These are phyloP conservation scores for Amphibalanus amphitrite DNA, from an alignment of 1,140 invertebrate genomes.

Conservation along the genomic window DNA sequence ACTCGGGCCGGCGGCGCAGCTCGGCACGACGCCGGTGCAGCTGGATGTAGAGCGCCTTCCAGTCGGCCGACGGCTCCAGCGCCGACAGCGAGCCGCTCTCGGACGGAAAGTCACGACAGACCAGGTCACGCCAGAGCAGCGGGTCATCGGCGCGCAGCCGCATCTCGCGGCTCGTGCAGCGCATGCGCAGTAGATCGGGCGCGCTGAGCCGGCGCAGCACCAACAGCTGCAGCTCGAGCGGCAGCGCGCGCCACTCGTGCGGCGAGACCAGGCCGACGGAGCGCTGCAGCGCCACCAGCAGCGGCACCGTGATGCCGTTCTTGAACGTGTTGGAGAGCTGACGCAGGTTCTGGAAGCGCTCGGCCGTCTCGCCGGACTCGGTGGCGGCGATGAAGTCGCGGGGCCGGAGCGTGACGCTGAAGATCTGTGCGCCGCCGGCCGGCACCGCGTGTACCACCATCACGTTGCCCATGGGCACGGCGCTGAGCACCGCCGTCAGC, in stretches of 20 bases:
- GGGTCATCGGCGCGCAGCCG: neutral
- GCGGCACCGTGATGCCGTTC: neutral
- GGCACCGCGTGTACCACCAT: neutral
- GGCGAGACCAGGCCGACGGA: neutral
- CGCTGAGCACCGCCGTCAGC: neutral
- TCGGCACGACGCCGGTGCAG: neutral
- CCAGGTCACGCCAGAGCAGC: neutral
- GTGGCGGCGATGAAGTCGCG: neutral
- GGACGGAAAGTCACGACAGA: neutral
- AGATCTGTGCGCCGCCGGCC: neutral
- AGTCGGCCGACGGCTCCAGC: neutral
- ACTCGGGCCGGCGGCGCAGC: neutral
- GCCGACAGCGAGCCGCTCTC: neutral
- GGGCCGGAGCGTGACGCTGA: neutral
- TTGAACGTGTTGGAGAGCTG: neutral
- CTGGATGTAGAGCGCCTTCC: neutral
- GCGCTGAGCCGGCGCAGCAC: neutral
- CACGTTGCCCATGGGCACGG: neutral
- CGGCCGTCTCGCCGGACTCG: neutral
- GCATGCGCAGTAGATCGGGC: neutral
- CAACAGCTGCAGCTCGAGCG: neutral
- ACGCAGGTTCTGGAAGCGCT: neutral
- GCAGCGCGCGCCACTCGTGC: constrained; percentile 1
- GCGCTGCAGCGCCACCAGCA: neutral
- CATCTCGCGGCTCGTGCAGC: neutral